Percentiles rank a stretch among this genome's conserved stretches.
These are phyloP conservation scores for Sinella curviseta DNA, from an alignment of 1,140 invertebrate genomes.

Conservation along the genomic window DNA sequence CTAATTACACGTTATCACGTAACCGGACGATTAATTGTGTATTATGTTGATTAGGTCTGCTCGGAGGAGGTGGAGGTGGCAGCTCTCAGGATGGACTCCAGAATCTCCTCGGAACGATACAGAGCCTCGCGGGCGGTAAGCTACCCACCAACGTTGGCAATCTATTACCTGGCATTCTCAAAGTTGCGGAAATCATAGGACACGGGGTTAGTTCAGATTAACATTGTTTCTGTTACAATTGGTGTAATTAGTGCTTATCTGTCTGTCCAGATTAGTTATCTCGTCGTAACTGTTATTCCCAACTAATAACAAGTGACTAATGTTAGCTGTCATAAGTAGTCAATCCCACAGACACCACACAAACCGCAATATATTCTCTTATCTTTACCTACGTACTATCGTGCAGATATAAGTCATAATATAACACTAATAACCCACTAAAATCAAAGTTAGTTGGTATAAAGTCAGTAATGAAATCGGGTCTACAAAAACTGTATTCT, in stretches of 20 bases:
- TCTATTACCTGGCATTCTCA: slow-evolving; percentile 41
- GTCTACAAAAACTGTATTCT: background rate
- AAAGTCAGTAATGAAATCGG: background rate
- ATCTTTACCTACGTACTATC: too few relatives aligned
- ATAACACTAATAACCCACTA: too few relatives aligned
- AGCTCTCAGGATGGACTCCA: background rate
- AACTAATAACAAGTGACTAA: too few relatives aligned
- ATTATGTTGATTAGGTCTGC: slow-evolving; percentile 25
- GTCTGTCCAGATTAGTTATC: too few relatives aligned
- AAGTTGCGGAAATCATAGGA: slow-evolving; percentile 47
- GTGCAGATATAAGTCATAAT: too few relatives aligned
- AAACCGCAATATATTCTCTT: too few relatives aligned
- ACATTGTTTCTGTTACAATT: background rate
- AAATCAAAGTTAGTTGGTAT: too few relatives aligned
- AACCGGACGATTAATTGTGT: background rate
- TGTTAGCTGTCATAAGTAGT: too few relatives aligned
- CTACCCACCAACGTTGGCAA: slow-evolving; percentile 38
- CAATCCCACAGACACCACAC: too few relatives aligned
- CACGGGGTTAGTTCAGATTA: slow-evolving; percentile 29
- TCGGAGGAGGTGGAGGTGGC: slow-evolving; percentile 27
- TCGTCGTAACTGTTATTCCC: too few relatives aligned
- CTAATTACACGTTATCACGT: background rate
- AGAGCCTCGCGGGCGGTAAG: slow-evolving; percentile 35
- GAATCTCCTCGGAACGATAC: slow-evolving; percentile 36
- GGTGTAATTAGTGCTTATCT: background rate